phyloP scores from a whole-genome alignment of 2,888 invertebrate genomes.

The Trissonchulus sp. region DNA sequence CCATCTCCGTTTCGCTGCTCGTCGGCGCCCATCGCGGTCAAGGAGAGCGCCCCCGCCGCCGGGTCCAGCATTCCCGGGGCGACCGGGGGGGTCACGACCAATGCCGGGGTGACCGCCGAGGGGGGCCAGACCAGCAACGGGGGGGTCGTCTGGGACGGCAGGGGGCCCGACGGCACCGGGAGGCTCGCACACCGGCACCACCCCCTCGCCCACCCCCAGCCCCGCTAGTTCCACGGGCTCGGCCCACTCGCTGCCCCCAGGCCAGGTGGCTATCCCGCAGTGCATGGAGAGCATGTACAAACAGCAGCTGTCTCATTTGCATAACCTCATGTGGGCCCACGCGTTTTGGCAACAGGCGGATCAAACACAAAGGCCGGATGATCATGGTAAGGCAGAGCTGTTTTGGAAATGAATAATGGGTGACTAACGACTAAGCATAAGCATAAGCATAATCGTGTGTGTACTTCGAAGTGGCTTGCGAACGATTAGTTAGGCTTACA shows the following conservation, averaged over 20 bases:
- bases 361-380: neutral
- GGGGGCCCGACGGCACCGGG: neutral
- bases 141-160: neutral
- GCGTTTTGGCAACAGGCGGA: constrained; percentile 25
- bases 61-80: no score
- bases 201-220: constrained; percentile 27
- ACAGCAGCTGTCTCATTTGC: constrained; percentile 26
- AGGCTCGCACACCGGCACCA: neutral
- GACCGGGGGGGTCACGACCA: no score
- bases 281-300: constrained; percentile 27
- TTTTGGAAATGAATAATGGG: neutral
- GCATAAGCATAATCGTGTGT: no score
- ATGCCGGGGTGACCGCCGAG: no score
- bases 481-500: no score
- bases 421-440: no score
- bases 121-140: no score
- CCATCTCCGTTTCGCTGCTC: no score
- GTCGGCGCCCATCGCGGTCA: no score
- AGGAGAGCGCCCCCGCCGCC: no score
- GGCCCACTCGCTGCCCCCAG: constrained; percentile 24
- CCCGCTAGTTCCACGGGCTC: constrained; percentile 29
- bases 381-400: constrained; percentile 18
- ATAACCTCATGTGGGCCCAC: constrained; percentile 25
- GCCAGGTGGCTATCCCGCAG: constrained; percentile 27
- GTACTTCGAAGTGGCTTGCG: no score